A percentile compares a stretch with the other conserved stretches of the same genome.
These are phyloP conservation scores for Siphamia tubifer DNA, from an alignment of 2,113 vertebrate genomes.

Conservation along the genomic window DNA sequence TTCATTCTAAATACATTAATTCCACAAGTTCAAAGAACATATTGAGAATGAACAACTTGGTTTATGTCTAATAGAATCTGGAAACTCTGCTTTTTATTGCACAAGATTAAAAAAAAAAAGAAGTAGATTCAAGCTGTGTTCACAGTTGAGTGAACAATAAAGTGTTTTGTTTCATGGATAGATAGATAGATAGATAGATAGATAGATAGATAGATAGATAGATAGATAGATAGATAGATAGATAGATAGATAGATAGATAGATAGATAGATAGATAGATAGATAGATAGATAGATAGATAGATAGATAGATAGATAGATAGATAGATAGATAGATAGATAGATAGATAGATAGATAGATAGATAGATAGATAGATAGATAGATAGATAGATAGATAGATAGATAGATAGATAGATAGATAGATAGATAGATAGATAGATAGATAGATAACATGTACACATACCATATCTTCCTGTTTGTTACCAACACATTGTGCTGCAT, in stretches of 20 bases:
- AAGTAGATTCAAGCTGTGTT: conserved; percentile 1
- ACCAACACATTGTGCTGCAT: conserved; percentile 57
- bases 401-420: conserved; percentile 23
- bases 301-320: conserved; percentile 33
- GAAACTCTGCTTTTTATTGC: conserved; percentile 41
- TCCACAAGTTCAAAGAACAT: conserved; percentile 85
- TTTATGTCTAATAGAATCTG: conserved; percentile 61
- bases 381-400: conserved; percentile 9
- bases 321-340: conserved; percentile 34
- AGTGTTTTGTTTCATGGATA: conserved; percentile 13
- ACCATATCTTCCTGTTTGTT: conserved; percentile 47
- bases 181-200: background rate
- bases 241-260: conserved; percentile 19
- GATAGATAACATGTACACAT: background rate
- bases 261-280: conserved; percentile 36
- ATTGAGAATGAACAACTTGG: conserved; percentile 56
- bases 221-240: conserved; percentile 12
- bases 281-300: conserved; percentile 34
- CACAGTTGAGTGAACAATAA: conserved; percentile 29
- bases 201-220: conserved; percentile 13
- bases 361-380: conserved; percentile 39
- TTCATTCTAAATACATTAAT: conserved; percentile 95
- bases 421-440: conserved; percentile 12
- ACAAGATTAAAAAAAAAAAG: conserved; percentile 10
- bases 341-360: conserved; percentile 51